These are phyloP conservation scores for Anarsia innoxiella DNA, from an alignment of 2,888 invertebrate genomes.

Conservation along the genomic window DNA sequence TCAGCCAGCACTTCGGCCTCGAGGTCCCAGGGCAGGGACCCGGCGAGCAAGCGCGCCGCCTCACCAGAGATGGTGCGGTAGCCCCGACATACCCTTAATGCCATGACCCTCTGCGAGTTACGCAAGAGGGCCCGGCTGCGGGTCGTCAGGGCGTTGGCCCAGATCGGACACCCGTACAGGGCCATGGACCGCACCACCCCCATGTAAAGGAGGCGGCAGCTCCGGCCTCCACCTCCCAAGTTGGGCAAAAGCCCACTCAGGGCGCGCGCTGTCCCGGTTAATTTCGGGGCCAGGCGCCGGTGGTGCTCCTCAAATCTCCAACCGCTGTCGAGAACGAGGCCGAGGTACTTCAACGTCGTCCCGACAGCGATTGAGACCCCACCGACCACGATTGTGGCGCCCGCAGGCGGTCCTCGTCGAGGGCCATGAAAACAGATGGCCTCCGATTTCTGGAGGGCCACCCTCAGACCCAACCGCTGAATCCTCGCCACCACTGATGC, in stretches of 20 bases:
- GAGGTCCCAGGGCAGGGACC: no score
- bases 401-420: slow-evolving; percentile 4
- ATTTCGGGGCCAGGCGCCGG: neutral
- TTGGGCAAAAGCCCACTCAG: neutral
- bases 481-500: slow-evolving; percentile 2
- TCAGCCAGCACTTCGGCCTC: slow-evolving; percentile 16
- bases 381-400: slow-evolving; percentile 1
- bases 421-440: slow-evolving; percentile 15
- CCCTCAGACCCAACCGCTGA: slow-evolving; percentile 7
- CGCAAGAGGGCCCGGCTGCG: no score
- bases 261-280: neutral
- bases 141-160: no score
- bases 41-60: slow-evolving; percentile 13
- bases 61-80: slow-evolving; percentile 14
- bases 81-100: slow-evolving; percentile 6
- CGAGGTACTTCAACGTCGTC: slow-evolving; percentile 9
- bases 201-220: slow-evolving; percentile 7
- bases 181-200: slow-evolving; percentile 9
- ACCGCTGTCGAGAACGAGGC: slow-evolving; percentile 13
- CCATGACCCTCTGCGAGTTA: neutral
- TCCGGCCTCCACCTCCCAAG: no score
- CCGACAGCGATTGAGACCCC: neutral
- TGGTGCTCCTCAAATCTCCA: slow-evolving; percentile 4
- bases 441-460: slow-evolving; percentile 16
- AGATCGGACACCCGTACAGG: slow-evolving; percentile 1